phyloP scores from a whole-genome alignment of 53 echinoderm and acorn worm species.

The Holothuria scabra region DNA sequence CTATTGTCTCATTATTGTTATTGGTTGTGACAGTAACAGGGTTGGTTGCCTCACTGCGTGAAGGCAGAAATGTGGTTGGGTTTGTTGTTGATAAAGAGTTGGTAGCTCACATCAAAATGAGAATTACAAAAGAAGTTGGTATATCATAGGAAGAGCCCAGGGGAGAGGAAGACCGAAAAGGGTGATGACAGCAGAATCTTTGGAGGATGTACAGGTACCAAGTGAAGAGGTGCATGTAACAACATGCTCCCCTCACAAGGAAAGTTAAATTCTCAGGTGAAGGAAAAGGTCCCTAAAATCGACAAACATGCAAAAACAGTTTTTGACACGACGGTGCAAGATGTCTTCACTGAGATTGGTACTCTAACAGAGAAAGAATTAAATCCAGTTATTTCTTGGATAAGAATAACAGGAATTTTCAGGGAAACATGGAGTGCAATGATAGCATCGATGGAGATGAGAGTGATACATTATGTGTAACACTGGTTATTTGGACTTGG shows the following conservation, averaged over 20 bases:
- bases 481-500: no score
- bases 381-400: background rate
- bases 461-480: background rate
- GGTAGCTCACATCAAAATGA: background rate
- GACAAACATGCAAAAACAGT: background rate
- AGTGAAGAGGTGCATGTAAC: no score
- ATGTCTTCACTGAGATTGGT: background rate
- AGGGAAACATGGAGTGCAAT: background rate
- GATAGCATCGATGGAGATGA: slow-evolving; percentile 2
- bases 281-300: background rate
- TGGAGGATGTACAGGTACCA: no score
- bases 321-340: background rate
- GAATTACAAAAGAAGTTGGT: background rate
- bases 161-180: no score
- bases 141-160: no score
- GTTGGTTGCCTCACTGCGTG: background rate
- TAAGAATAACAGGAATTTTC: background rate
- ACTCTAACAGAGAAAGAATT: background rate
- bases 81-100: background rate
- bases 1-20: no score
- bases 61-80: slow-evolving; percentile 1
- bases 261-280: background rate
- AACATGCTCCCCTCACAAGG: no score
- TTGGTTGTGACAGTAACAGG: no score
- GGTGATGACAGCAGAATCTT: no score